Evolutionary conservation across 2,888 invertebrate genomes (phyloP), one percentile per base, ranked within the genome.

Genomic region (Thyatira batis): DNA sequence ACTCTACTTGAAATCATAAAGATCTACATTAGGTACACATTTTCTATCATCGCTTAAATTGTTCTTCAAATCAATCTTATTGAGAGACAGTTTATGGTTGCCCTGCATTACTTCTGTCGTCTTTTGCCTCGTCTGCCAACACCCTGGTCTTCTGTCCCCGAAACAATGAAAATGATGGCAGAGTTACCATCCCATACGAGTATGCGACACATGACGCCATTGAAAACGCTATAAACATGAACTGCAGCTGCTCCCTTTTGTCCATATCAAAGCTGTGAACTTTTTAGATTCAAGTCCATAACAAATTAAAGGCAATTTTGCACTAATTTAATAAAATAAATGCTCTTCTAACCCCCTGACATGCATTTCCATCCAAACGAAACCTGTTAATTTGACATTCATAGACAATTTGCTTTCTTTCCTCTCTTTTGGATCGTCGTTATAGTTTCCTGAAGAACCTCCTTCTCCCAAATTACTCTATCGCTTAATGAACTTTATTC

Each of bases 201-300:
- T 85, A 89, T 10, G 78, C 80, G 8, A 89, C 53, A 39, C 80
- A 70, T n/a, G 84, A 71, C 6, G 78, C 60, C 83, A 87, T 81
- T 4, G 87, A 80, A 53, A 84, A 55, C 2, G 80, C 76, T 53
- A 87, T 30, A 45, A 82, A 59, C n/a, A 87, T 10, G 0, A 89
- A 69, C 69, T 83, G 84, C 4, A 87, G 49, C 57, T 86, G 84
- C 28, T 85, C 85, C 27, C 57, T 75, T 67, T 53, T 78, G 56
- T 90, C 84, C 89, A 90, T 89, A 60, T 71, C 70, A 69, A 58
- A 55, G 50, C 44, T 50, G 33, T 58, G 50, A 45, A 52, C 55
- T 58, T 55, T 55, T 58, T 57, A 58, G 60, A 52, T 58, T 58
- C 54, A 70, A 71, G 69, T 69, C 69, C 71, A 78, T 82, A 67